Base-by-base conservation (phyloP, 2,113 vertebrate species). In the Stigmatopora nigra region DNA sequence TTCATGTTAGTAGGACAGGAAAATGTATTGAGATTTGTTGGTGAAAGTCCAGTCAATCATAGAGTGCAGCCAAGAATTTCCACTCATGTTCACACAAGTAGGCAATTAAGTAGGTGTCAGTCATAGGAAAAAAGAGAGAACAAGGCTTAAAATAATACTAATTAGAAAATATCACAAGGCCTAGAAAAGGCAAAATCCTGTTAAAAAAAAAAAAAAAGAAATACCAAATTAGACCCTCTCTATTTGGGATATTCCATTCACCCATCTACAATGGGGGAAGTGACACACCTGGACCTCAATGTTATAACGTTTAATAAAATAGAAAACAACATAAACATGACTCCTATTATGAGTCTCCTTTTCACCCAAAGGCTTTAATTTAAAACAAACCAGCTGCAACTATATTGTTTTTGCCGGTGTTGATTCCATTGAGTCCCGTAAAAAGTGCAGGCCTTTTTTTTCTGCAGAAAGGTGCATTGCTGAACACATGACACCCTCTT, bases 401-500 rank as follows among this genome's bases (percentile, higher is more conserved):
- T 9, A 5, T 19, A 59, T 19, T n/a, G 35, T 13, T 12, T 35
- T 13, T n/a, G 57, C 7, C n/a, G 16, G 35, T 59, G 31, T 59
- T 38, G 35, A 59, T 56, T 25, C 10, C 51, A 14, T 13, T 25
- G 11, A 13, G 12, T 31, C 35, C 57, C 35, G 16, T 59, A 19
- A 44, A 15, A 45, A 44, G 19, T 20, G 20, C 44, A 57, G 4
- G 15, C 1, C 35, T 63, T 63, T 56, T 31, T 14, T 7, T 56
- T 16, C 20, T 25, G 61, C 22, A 47, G 45, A 63, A 31, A 48
- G 45, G 7, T 49, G 16, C 53, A 20, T n/a, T 65, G 67, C 44
- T 58, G 44, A 15, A 53, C 61, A 63, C 72, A 62, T 61, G 69
- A 60, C 71, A 8, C 61, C 61, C 53, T 63, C 44, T 31, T 19